Evolutionary conservation across 2,797 vertebrate species (phyloP).

Genomic region (Pyrrhura leucotis): DNA sequence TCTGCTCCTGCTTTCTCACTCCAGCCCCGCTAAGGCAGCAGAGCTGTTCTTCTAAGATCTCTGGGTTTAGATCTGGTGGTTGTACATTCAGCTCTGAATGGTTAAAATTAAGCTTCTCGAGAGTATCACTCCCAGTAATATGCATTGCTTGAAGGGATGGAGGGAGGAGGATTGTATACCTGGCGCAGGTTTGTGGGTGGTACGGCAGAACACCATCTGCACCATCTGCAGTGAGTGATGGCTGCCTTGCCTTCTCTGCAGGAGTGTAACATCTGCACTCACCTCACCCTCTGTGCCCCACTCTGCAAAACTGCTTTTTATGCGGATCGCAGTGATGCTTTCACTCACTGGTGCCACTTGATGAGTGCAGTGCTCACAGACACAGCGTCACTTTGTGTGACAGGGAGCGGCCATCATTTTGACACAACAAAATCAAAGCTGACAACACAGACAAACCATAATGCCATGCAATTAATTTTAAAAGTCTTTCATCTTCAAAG

Average conservation of each 20-base stretch:
- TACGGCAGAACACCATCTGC: not conserved
- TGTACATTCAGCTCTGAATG: not conserved
- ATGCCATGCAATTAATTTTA: slow-evolving; percentile 26
- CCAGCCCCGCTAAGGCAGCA: not conserved
- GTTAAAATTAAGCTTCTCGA: not conserved
- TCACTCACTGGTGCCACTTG: not conserved
- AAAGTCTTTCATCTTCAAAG: slow-evolving; percentile 20
- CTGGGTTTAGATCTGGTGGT: not conserved
- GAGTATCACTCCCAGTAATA: not conserved
- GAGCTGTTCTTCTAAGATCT: not conserved
- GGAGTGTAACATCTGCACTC: not conserved
- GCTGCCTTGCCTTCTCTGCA: fast-evolving
- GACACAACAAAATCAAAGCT: slow-evolving; percentile 42
- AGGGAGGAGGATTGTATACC: not conserved
- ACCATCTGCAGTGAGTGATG: not conserved
- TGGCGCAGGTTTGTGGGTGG: not conserved
- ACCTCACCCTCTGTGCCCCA: not conserved
- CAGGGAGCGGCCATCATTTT: slow-evolving; percentile 1
- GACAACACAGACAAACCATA: slow-evolving; percentile 30
- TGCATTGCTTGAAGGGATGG: fast-evolving
- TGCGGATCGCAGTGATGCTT: fast-evolving
- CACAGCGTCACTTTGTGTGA: not conserved
- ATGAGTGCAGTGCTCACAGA: not conserved
- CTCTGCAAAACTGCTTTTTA: fast-evolving
- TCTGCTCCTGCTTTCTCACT: not conserved